Conservation (phyloP, 2,113 vertebrate genomes). For the Ceyx cyanopectus region DNA sequence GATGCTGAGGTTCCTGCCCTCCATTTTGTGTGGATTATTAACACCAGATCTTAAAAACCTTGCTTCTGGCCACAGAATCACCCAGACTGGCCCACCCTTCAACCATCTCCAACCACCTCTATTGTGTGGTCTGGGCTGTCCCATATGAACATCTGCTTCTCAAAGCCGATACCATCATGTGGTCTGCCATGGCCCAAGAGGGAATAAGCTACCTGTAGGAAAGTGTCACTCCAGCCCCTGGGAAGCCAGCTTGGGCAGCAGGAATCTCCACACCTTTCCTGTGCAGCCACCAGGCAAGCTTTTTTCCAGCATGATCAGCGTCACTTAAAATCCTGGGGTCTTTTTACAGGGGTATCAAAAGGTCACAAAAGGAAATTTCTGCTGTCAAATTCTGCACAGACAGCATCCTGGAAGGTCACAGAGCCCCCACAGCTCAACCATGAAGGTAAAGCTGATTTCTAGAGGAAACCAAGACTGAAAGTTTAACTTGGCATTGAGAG, state of each 20-base stretch:
- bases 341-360: neutral
- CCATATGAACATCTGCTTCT: neutral
- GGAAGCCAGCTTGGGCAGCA: neutral
- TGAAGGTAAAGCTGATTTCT: neutral
- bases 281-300: neutral
- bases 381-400: neutral
- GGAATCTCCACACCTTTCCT: neutral
- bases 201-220: neutral
- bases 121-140: neutral
- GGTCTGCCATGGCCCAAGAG: neutral
- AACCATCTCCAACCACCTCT: neutral
- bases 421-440: neutral
- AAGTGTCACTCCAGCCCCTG: neutral
- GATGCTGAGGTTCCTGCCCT: neutral
- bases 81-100: neutral
- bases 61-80: neutral
- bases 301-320: neutral
- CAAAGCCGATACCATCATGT: neutral
- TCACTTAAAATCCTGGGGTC: neutral
- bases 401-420: neutral
- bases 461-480: neutral
- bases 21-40: neutral
- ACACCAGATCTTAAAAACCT: neutral
- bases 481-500: neutral
- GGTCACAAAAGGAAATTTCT: neutral